Evolutionary conservation across 2,888 invertebrate species (phyloP).

Genomic region (Macrophya annulata): DNA sequence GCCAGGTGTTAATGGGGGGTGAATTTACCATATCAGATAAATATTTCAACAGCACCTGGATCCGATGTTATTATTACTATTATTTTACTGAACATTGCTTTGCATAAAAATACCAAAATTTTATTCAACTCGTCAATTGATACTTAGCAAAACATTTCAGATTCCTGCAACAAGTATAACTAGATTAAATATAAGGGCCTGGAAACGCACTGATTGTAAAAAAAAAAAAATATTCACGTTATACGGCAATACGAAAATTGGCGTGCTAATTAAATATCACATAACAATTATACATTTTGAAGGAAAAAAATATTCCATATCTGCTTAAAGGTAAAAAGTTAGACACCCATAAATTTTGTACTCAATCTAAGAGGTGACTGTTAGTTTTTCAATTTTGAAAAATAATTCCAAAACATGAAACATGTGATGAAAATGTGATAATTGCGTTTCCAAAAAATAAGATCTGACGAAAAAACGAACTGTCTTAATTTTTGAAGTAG

Average conservation of each 20-base stretch:
- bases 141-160: neutral
- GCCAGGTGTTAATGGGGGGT: slow-evolving; percentile 26
- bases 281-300: no score
- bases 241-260: neutral
- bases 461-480: no score
- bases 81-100: neutral
- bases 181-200: neutral
- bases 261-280: neutral
- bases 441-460: no score
- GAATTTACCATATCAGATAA: slow-evolving; percentile 37
- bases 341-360: no score
- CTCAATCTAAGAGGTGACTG: no score
- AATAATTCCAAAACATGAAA: no score
- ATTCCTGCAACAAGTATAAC: neutral
- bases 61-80: neutral
- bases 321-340: no score
- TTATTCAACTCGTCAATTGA: neutral
- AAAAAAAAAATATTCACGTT: neutral
- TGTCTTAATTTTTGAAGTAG: no score
- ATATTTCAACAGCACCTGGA: neutral
- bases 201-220: neutral
- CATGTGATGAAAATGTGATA: no score
- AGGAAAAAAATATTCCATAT: no score
- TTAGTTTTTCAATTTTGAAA: no score
- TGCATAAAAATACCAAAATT: neutral